Evolutionary conservation across 2,113 vertebrate genomes (phyloP).

Genomic region (Lycaon pictus): DNA sequence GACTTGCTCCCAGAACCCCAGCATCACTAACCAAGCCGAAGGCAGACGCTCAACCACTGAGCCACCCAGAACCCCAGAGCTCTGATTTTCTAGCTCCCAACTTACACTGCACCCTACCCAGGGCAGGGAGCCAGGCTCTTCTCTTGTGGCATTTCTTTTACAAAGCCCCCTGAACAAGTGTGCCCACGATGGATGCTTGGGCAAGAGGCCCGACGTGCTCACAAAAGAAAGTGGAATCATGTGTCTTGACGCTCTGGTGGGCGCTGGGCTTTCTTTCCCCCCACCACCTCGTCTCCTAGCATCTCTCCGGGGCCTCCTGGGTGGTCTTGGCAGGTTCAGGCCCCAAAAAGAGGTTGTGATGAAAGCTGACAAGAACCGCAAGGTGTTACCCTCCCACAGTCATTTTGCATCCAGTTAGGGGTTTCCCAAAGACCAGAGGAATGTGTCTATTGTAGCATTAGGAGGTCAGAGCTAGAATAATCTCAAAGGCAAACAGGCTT

Average conservation of each 20-base stretch:
- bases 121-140: background rate
- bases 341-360: background rate
- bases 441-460: background rate
- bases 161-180: background rate
- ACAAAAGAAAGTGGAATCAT: background rate
- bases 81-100: background rate
- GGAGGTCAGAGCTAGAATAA: background rate
- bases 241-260: background rate
- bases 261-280: background rate
- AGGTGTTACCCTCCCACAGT: constrained; percentile 51
- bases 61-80: background rate
- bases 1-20: too few species aligned
- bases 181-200: background rate
- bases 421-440: constrained; percentile 44
- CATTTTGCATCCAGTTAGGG: constrained; percentile 33
- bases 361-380: constrained; percentile 24
- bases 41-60: too few species aligned
- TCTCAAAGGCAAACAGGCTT: constrained; percentile 10
- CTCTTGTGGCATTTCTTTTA: background rate
- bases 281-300: background rate
- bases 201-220: background rate
- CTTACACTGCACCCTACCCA: background rate
- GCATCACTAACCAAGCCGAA: too few species aligned
- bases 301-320: constrained; percentile 15
- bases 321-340: constrained; percentile 51